phyloP scores from a whole-genome alignment of 2,113 vertebrate genomes.

The Pterocles gutturalis region DNA sequence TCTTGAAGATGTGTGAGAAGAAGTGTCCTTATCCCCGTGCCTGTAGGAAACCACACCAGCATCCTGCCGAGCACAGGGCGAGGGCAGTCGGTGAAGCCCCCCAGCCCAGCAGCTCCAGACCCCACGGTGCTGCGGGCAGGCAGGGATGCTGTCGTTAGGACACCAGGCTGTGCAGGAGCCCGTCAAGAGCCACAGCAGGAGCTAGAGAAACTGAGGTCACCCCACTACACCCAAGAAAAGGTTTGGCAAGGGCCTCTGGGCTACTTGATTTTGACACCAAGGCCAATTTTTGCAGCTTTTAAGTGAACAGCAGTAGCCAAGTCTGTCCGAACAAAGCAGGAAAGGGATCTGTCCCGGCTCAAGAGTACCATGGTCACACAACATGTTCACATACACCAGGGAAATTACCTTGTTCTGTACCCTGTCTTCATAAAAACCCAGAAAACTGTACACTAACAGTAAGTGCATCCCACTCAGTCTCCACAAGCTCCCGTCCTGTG shows the following conservation, averaged over 20 bases:
- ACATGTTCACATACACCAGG: neutral
- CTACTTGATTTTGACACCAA: neutral
- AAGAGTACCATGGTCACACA: rapidly evolving
- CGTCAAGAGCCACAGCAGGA: neutral
- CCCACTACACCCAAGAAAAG: neutral
- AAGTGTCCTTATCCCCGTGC: neutral
- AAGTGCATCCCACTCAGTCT: neutral
- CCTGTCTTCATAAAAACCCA: neutral
- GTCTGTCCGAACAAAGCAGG: neutral
- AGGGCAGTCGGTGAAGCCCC: neutral
- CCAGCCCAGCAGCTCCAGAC: rapidly evolving
- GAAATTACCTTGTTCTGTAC: neutral
- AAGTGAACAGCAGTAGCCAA: neutral
- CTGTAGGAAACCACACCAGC: neutral
- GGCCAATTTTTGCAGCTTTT: neutral
- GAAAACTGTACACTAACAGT: rapidly evolving
- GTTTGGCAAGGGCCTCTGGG: neutral
- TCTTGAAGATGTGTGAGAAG: neutral
- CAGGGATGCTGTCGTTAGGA: neutral
- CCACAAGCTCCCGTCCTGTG: neutral
- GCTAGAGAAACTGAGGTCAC: neutral
- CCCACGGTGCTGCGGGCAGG: rapidly evolving
- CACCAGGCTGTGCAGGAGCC: neutral
- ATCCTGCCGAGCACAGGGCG: rapidly evolving
- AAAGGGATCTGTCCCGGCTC: too few relatives aligned